phyloP scores from a whole-genome alignment of 2,888 invertebrate species.

The Drosophila antonietae region DNA sequence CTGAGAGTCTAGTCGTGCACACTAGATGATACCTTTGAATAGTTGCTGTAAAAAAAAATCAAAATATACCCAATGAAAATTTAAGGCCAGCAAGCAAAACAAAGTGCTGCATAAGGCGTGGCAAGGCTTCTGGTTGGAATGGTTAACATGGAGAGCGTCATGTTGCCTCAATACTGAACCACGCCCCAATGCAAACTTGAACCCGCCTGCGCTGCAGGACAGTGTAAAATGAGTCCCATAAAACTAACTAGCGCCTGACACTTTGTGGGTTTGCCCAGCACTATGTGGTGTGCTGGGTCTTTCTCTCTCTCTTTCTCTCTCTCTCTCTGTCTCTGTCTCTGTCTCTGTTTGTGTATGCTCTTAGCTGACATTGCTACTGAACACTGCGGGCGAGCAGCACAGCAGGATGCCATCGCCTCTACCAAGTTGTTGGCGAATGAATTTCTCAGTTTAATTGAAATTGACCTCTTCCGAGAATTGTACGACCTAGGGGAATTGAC shows the following conservation, averaged over 20 bases:
- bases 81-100: constrained; percentile 8
- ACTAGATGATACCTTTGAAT: neutral
- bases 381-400: constrained; percentile 36
- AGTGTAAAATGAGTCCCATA: constrained; percentile 68
- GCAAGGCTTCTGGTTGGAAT: constrained; percentile 15
- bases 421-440: constrained; percentile 4
- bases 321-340: constrained; percentile 1
- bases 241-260: constrained; percentile 69
- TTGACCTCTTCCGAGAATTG: constrained; percentile 34
- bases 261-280: constrained; percentile 37
- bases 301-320: neutral
- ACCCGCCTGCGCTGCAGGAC: constrained; percentile 61
- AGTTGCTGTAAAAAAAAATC: neutral
- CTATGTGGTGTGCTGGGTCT: neutral
- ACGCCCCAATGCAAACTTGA: constrained; percentile 48
- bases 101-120: constrained; percentile 38
- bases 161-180: constrained; percentile 40
- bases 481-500: constrained; percentile 1
- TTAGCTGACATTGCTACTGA: constrained; percentile 34
- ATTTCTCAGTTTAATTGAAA: constrained; percentile 49
- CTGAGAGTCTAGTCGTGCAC: no score
- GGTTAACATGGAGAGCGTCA: constrained; percentile 36
- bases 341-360: constrained; percentile 5
- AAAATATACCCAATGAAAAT: neutral
- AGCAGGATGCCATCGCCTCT: constrained; percentile 27